phyloP scores from a whole-genome alignment of 2,888 invertebrate genomes.

The Gastrophysa polygoni region DNA sequence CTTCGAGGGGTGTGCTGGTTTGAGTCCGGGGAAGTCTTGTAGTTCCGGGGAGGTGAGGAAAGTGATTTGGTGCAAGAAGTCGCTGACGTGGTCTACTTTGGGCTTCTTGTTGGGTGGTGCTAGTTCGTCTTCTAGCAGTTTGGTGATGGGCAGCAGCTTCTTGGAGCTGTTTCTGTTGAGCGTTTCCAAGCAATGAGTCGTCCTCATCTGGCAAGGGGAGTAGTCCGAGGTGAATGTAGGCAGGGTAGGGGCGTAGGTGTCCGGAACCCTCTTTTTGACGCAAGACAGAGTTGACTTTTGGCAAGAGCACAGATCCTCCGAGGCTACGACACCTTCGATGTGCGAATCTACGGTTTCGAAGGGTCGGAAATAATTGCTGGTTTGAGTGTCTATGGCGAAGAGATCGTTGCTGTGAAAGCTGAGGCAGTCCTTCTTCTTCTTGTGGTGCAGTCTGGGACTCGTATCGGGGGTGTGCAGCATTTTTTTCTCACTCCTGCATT shows the following conservation, averaged over 20 bases:
- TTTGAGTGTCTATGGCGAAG: constrained; percentile 35
- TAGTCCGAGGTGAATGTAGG: constrained; percentile 67
- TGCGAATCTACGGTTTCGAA: constrained; percentile 55
- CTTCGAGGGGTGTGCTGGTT: constrained; percentile 26
- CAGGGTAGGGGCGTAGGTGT: constrained; percentile 59
- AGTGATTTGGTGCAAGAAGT: constrained; percentile 52
- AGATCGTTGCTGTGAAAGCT: constrained; percentile 42
- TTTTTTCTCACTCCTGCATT: constrained; percentile 38
- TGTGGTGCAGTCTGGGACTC: constrained; percentile 41
- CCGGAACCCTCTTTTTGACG: constrained; percentile 39
- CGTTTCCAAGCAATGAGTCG: constrained; percentile 56
- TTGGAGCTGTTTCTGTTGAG: constrained; percentile 62
- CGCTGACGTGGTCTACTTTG: constrained; percentile 55
- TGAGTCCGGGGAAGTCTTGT: constrained; percentile 20
- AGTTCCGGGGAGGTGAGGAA: constrained; percentile 48
- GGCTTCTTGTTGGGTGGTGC: constrained; percentile 48
- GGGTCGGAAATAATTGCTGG: constrained; percentile 50
- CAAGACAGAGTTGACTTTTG: constrained; percentile 23
- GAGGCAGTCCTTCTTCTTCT: constrained; percentile 54
- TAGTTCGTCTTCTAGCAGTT: constrained; percentile 48
- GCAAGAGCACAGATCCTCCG: constrained; percentile 35
- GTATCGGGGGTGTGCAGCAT: constrained; percentile 23
- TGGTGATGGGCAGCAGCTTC: constrained; percentile 52
- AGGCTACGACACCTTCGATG: constrained; percentile 45
- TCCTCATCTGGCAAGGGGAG: constrained; percentile 53